Evolutionary conservation across 2,888 invertebrate species (phyloP).

Genomic region (Branchellion lobata): DNA sequence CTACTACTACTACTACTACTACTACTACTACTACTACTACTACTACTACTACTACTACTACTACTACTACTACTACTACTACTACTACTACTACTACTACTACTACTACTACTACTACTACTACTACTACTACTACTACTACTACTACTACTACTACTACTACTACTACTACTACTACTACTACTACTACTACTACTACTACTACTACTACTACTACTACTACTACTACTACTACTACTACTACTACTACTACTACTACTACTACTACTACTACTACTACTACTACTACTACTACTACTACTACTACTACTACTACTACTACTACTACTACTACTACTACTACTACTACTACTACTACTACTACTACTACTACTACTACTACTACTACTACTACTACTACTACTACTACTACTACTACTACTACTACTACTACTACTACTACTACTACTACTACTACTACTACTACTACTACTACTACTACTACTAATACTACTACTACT

Average conservation of each 20-base stretch:
- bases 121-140: neutral
- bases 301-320: neutral
- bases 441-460: neutral
- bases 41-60: neutral
- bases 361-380: neutral
- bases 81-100: neutral
- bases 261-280: conserved; percentile 2
- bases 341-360: neutral
- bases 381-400: neutral
- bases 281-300: neutral
- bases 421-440: neutral
- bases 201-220: neutral
- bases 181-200: neutral
- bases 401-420: neutral
- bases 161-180: neutral
- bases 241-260: conserved; percentile 18
- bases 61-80: neutral
- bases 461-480: conserved; percentile 12
- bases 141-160: neutral
- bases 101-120: neutral
- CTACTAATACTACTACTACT: conserved; percentile 18
- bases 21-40: neutral
- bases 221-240: conserved; percentile 13
- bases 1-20: neutral
- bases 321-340: neutral